A percentile compares a stretch with the other conserved stretches of the same genome.
Conservation (phyloP, 2,797 vertebrate genomes). For the Loris lydekkerianus region DNA sequence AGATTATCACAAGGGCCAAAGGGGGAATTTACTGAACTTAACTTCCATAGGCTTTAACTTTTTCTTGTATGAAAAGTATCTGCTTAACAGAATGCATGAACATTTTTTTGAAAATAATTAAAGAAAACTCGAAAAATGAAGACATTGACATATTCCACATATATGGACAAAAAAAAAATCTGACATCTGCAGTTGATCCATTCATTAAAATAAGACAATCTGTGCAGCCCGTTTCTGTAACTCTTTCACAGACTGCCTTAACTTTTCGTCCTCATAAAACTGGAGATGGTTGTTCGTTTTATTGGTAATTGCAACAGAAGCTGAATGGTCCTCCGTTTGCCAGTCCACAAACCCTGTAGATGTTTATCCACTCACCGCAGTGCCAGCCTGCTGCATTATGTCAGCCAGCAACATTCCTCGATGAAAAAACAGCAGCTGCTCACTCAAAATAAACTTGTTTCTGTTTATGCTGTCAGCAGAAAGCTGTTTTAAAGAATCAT, state of each 20-base stretch:
- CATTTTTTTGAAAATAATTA: background rate
- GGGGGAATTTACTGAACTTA: background rate
- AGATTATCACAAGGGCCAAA: background rate
- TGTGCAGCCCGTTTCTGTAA: constrained; percentile 27
- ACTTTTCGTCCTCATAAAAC: constrained; percentile 80
- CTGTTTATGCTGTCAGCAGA: constrained; percentile 84
- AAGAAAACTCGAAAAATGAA: background rate
- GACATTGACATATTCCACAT: background rate
- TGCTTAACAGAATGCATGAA: background rate
- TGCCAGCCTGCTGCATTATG: constrained; percentile 71
- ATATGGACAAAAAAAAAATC: background rate
- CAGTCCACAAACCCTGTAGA: constrained; percentile 76
- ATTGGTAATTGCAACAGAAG: constrained; percentile 75
- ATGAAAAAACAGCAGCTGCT: constrained; percentile 85
- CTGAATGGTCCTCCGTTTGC: constrained; percentile 75
- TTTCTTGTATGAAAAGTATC: background rate
- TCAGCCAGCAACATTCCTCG: constrained; percentile 72
- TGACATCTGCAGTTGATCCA: constrained; percentile 64
- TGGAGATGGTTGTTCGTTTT: constrained; percentile 84
- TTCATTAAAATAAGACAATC: constrained; percentile 77
- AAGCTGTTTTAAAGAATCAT: constrained; percentile 81
- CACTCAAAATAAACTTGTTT: constrained; percentile 80
- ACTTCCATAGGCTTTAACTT: background rate
- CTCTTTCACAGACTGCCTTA: constrained; percentile 69
- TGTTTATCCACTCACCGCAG: constrained; percentile 36